phyloP scores from a whole-genome alignment of 2,113 vertebrate genomes.

The Zapus hudsonius region DNA sequence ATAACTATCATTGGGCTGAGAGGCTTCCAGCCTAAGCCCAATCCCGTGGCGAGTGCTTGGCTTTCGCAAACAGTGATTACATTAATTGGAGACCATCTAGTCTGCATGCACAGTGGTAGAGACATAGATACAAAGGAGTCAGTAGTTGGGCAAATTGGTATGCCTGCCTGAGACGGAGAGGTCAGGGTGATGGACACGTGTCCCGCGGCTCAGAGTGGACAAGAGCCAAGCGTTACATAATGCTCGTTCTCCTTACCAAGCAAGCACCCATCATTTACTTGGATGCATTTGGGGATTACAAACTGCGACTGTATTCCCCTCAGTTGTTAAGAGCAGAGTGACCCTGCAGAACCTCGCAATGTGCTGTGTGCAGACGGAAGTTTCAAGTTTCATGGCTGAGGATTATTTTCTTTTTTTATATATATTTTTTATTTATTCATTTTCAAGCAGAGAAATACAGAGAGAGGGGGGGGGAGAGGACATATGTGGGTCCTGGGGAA shows the following conservation, averaged over 20 bases:
- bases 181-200: background rate
- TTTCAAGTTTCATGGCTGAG: background rate
- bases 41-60: background rate
- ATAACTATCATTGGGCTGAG: background rate
- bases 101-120: background rate
- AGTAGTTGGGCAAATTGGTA: slow-evolving; percentile 15
- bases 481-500: too few species aligned
- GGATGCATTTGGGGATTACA: background rate
- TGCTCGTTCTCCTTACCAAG: background rate
- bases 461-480: too few species aligned
- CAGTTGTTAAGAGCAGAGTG: background rate
- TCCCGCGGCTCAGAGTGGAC: background rate
- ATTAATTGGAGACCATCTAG: slow-evolving; percentile 11
- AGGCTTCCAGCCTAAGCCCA: background rate
- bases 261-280: background rate
- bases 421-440: too few species aligned
- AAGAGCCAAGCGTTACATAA: background rate
- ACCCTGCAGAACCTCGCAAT: background rate
- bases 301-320: background rate
- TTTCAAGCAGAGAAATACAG: too few species aligned
- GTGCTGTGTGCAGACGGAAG: background rate
- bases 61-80: slow-evolving; percentile 41
- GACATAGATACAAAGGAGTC: slow-evolving; percentile 32
- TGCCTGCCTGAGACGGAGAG: slow-evolving; percentile 24
- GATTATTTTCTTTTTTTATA: too few species aligned